Base-by-base conservation (phyloP, 2,888 invertebrate genomes). In the Leucophora obtusa region DNA sequence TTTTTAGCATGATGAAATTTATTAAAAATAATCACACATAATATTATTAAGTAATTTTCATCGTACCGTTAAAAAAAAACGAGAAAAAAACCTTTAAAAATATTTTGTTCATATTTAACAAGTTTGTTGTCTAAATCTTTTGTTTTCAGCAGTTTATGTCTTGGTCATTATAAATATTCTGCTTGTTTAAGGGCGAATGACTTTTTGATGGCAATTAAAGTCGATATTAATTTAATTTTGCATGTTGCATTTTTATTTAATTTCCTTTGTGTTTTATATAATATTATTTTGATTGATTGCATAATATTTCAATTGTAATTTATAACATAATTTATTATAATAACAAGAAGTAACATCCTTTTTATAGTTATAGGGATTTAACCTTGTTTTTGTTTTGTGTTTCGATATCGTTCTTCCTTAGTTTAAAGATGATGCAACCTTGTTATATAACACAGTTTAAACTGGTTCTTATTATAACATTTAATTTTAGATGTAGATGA, bases 31-130 rank as follows among this genome's bases (percentile, higher is more conserved):
- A 60, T 76, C 15, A 58, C 58, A 72, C 47, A 53, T 53, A 62
- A 50, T 62, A 18, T 70, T 74, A 79, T 76, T 80, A 76, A 80
- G 80, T 65, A 69, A 80, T 80, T 80, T 80, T 69, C 76, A 72
- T 80, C 63, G 76, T 80, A 59, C 51, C 66, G 17, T 68, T 75
- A 71, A 70, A 18, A 56, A 2, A 47, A n/a, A 14, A 38, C 0
- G 17, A 47, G 6, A 15, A 59, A 47, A 53, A 33, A 18, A 5
- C 6, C 8, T 6, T 35, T 14, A 10, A 38, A 38, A 38, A 47
- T n/a, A 47, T 47, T 50, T n/a, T 71, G 15, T 15, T 18, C 21
- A 9, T 17, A 17, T 0, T 11, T 18, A 33, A 58, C 24, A 62
- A 24, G 51, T 76, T 69, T 47, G 43, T 63, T 43, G 56, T 58